Evolutionary conservation across 2,797 vertebrate genomes (phyloP).

Genomic region (Euthynnus affinis): DNA sequence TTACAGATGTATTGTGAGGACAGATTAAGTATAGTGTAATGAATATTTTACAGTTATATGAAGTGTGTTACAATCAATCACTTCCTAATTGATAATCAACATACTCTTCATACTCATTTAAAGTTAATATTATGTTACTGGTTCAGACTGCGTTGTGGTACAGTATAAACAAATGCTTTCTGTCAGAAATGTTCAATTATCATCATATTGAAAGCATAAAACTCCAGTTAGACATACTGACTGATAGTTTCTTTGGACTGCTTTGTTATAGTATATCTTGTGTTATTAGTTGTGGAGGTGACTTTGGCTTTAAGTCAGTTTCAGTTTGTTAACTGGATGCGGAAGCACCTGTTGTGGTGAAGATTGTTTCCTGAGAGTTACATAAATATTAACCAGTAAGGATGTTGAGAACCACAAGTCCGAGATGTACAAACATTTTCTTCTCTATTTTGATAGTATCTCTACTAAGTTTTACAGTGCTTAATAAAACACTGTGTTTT

Average conservation of each 20-base stretch:
- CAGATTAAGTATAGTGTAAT: too few relatives aligned
- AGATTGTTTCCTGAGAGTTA: slow-evolving; percentile 55
- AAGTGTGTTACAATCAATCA: too few relatives aligned
- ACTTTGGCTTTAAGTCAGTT: slow-evolving; percentile 27
- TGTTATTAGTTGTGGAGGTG: neutral
- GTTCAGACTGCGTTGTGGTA: neutral
- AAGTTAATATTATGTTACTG: neutral
- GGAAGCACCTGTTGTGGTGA: slow-evolving; percentile 73
- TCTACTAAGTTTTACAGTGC: neutral
- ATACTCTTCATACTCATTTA: neutral
- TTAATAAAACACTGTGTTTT: neutral
- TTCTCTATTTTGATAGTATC: neutral
- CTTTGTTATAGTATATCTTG: neutral
- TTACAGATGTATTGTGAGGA: too few relatives aligned
- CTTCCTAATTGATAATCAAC: neutral
- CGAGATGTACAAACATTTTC: slow-evolving; percentile 1
- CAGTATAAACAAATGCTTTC: neutral
- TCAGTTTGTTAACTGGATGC: slow-evolving; percentile 37
- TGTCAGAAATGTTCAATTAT: neutral
- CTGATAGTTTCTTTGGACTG: neutral
- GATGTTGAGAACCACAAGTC: slow-evolving; percentile 26
- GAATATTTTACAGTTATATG: too few relatives aligned
- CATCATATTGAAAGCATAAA: neutral
- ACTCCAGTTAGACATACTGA: neutral
- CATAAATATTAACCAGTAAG: slow-evolving; percentile 46